phyloP scores from a whole-genome alignment of 2,113 vertebrate genomes.

The Colinus virginianus region DNA sequence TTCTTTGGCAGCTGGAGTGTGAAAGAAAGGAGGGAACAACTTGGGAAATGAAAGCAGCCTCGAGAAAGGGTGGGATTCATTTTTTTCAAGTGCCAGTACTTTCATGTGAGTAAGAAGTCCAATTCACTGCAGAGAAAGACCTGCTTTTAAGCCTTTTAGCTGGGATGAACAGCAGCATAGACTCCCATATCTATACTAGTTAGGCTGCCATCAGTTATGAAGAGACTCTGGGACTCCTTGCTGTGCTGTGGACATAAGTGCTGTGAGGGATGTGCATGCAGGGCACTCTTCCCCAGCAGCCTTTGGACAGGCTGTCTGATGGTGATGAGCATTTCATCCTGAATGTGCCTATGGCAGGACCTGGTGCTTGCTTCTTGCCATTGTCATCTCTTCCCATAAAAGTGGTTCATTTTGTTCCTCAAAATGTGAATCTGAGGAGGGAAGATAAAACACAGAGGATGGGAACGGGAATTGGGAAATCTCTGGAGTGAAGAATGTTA shows the following conservation, averaged over 20 bases:
- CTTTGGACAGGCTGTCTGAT: not conserved
- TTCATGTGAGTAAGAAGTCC: not conserved
- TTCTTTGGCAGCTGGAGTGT: not conserved
- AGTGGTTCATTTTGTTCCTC: not conserved
- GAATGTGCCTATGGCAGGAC: not conserved
- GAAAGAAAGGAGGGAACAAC: not conserved
- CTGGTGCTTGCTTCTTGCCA: not conserved
- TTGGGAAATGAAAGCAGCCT: not conserved
- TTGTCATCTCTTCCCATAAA: not conserved
- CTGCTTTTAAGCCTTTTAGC: not conserved
- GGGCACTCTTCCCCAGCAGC: not conserved
- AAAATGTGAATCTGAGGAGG: not conserved
- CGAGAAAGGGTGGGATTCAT: not conserved
- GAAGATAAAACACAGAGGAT: slow-evolving; percentile 9
- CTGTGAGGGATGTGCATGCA: not conserved
- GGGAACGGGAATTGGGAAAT: not conserved
- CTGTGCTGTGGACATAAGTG: not conserved
- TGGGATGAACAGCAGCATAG: not conserved
- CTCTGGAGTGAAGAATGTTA: not conserved
- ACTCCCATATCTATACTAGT: not conserved
- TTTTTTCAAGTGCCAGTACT: not conserved
- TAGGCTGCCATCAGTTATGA: not conserved
- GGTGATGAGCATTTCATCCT: not conserved
- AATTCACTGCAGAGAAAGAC: not conserved
- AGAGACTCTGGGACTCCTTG: not conserved